phyloP scores from a whole-genome alignment of 2,888 invertebrate species.

The Pheosia gnoma region DNA sequence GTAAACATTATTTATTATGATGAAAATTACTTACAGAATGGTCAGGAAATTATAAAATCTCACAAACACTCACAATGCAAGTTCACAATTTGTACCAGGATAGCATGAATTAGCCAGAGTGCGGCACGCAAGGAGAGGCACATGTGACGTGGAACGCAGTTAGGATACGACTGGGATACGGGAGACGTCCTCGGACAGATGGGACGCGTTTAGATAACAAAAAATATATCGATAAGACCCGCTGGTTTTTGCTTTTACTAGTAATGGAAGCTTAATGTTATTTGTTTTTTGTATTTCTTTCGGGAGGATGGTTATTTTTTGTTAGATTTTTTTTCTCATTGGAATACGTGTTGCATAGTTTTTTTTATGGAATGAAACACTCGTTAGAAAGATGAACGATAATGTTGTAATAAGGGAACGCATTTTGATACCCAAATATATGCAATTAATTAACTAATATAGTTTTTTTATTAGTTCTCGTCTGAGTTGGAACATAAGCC shows the following conservation, averaged over 20 bases:
- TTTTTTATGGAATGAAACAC: neutral
- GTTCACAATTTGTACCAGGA: constrained; percentile 52
- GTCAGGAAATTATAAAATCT: neutral
- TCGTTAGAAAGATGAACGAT: no score
- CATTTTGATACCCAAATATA: no score
- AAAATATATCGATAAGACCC: constrained; percentile 28
- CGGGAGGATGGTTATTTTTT: neutral
- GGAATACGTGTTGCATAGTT: neutral
- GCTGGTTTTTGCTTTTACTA: constrained; percentile 4
- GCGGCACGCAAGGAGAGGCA: constrained; percentile 39
- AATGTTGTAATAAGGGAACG: no score
- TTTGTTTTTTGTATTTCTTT: constrained; percentile 4
- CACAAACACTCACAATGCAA: constrained; percentile 34
- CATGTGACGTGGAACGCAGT: constrained; percentile 38
- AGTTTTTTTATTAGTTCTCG: no score
- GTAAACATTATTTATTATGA: no score
- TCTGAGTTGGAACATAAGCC: no score
- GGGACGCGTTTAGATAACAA: constrained; percentile 38
- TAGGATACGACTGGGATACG: constrained; percentile 41
- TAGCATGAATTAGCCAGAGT: constrained; percentile 28
- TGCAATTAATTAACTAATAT: no score
- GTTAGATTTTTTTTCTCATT: neutral
- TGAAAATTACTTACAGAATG: neutral
- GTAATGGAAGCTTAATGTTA: constrained; percentile 1
- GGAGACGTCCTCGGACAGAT: constrained; percentile 15